Percentiles rank a stretch among this genome's conserved stretches.
phyloP scores from a whole-genome alignment of 2,888 invertebrate genomes.

The Clepsis dumicolana region DNA sequence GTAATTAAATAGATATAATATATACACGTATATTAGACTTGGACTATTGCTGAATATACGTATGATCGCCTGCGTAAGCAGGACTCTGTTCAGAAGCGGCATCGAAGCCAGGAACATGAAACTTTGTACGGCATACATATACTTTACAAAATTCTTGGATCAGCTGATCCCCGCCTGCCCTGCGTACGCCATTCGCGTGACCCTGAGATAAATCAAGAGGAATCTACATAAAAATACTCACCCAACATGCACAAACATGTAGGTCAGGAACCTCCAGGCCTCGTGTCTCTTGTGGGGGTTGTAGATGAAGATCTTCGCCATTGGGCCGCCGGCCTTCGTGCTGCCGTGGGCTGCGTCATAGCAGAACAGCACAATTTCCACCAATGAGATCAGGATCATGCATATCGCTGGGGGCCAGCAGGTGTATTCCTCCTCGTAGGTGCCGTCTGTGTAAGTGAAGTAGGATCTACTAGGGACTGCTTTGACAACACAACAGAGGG shows the following conservation, averaged over 20 bases:
- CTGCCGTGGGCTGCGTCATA: conserved; percentile 80
- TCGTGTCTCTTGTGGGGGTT: conserved; percentile 94
- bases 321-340: conserved; percentile 89
- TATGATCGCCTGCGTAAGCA: too few relatives aligned
- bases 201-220: too few relatives aligned
- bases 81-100: too few relatives aligned
- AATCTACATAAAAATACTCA: conserved; percentile 78
- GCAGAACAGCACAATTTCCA: conserved; percentile 93
- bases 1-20: too few relatives aligned
- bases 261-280: conserved; percentile 97
- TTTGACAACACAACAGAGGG: conserved; percentile 63
- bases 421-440: conserved; percentile 96
- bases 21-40: too few relatives aligned
- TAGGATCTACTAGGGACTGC: conserved; percentile 68
- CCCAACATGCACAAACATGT: conserved; percentile 99
- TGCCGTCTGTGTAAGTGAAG: conserved; percentile 88
- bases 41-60: too few relatives aligned
- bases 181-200: too few relatives aligned
- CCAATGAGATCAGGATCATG: conserved; percentile 95
- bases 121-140: too few relatives aligned
- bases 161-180: too few relatives aligned
- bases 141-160: too few relatives aligned
- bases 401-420: conserved; percentile 97
- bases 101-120: too few relatives aligned
- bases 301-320: conserved; percentile 94